Conservation (phyloP, 2,888 invertebrate genomes). For the Julus scanicus region DNA sequence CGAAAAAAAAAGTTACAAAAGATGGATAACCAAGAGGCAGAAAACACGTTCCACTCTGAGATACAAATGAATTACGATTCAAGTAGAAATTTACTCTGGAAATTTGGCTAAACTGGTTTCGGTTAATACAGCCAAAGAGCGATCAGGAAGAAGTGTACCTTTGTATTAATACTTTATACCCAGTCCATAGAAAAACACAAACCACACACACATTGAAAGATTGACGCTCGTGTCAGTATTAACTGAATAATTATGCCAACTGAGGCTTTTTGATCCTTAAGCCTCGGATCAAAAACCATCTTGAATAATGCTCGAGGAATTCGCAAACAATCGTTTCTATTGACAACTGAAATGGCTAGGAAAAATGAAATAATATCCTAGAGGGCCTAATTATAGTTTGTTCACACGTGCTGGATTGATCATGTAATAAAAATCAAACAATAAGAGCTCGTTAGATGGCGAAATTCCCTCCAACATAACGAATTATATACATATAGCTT, state of each 20-base stretch:
- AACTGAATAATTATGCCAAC: conserved; percentile 31
- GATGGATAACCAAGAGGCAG: conserved; percentile 30
- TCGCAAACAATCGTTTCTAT: conserved; percentile 28
- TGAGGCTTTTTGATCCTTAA: conserved; percentile 20
- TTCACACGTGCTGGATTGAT: conserved; percentile 42
- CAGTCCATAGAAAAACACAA: not conserved
- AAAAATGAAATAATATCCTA: conserved; percentile 44
- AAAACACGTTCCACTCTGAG: conserved; percentile 6
- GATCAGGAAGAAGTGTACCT: conserved; percentile 35
- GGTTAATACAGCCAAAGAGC: not conserved
- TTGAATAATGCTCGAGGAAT: conserved; percentile 7
- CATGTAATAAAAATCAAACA: conserved; percentile 37
- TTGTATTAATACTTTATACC: not conserved
- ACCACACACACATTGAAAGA: not conserved
- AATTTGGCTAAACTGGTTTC: conserved; percentile 34
- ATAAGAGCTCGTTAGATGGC: conserved; percentile 43
- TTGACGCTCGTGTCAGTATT: conserved; percentile 41
- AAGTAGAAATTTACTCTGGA: not conserved
- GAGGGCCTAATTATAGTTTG: conserved; percentile 43
- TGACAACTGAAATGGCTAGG: conserved; percentile 6
- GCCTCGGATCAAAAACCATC: not conserved
- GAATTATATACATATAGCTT: not conserved
- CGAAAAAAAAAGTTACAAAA: not conserved
- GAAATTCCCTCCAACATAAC: conserved; percentile 20
- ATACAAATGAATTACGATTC: not conserved